Evolutionary conservation across 2,113 vertebrate genomes (phyloP), one percentile per base, ranked within the genome.

Genomic region (Chaetura pelagica): DNA sequence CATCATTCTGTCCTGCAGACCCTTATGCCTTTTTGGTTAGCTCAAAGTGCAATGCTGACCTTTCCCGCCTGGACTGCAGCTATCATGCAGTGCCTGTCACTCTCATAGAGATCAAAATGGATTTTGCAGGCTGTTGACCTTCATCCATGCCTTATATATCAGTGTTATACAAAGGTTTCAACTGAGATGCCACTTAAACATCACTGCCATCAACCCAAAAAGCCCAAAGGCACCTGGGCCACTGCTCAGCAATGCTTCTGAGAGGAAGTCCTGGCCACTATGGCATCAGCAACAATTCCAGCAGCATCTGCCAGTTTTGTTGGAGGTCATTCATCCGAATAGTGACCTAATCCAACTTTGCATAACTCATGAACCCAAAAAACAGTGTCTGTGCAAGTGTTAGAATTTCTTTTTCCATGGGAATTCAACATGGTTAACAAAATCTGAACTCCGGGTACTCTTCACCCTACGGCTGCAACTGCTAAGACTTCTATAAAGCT

Each of bases 381-480:
- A 44, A 58, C 2, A 68, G 22, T 11, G 29, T 6, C 34, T 20
- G 55, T 63, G 62, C 62, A 90, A 89, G 77, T 23, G 27, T 32
- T 76, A 76, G 21, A 32, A 30, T 54, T 91, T 87, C 38, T 87
- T 89, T 86, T 92, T 71, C 35, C 32, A 87, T 69, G 29, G 74
- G 46, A 93, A 87, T 93, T 91, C 48, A 23, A 75, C 2, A 2
- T 49, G 38, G 16, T 78, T 94, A 94, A 95, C 72, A 87, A 94
- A 87, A 92, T 93, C 85, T 83, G 40, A 66, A 35, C 74, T 75
- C 49, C 73, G 85, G 71, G 86, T 94, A 84, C 67, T 91, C 87
- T 89, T 85, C 84, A 95, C 76, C 57, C 90, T 82, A 68, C 69
- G 92, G 76, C 77, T 90, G 82, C 78, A 88, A 96, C 52, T 79